Evolutionary conservation across 2,797 vertebrate genomes (phyloP), one percentile per base, ranked within the genome.

Genomic region (Uromys caudimaculatus): DNA sequence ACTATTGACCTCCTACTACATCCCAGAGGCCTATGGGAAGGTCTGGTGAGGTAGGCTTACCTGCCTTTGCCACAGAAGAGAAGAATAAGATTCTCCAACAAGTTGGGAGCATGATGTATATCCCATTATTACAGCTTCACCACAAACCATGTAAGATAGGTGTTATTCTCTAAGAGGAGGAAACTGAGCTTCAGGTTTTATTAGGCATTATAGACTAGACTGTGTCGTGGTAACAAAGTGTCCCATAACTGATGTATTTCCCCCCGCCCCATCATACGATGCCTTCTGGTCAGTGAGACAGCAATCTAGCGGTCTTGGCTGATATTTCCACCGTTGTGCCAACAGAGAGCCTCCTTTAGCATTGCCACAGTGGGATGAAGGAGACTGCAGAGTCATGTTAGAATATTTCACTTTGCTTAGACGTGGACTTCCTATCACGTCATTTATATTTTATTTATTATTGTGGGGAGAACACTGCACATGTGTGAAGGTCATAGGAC

Each of bases 1-100:
- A 81, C 60, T 90, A 44, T 24, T 96, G 94, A 96, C 52, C 56
- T 97, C 88, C 87, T 14, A 75, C 81, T 87, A 8, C 52, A 89
- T 62, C 83, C 47, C 56, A 52, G 60, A 52, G 64, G 44, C 32
- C 86, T 50, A 60, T 32, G 50, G 69, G 56, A 93, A 93, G 54
- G 56, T 41, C 41, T 73, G 64, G 10, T 94, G 58, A n/a, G 89
- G 44, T 38, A 38, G 81, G 54, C 44, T 83, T 69, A 29, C 50
- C n/a, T 88, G 47, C 54, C 41, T 91, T 77, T 90, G 64, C 75
- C 71, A 84, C 62, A 50, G 67, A n/a, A 85, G n/a, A 50, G 35
- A n/a, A 85, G 47, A 50, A 32, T n/a, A 85, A 82, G 47, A 91
- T 73, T 75, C 8, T 47, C 2, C 54, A 3, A 0, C 52, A 67